These are phyloP conservation scores for Holothuria glaberrima DNA, from an alignment of 35 echinoderm and acorn worm genomes.

Conservation along the genomic window DNA sequence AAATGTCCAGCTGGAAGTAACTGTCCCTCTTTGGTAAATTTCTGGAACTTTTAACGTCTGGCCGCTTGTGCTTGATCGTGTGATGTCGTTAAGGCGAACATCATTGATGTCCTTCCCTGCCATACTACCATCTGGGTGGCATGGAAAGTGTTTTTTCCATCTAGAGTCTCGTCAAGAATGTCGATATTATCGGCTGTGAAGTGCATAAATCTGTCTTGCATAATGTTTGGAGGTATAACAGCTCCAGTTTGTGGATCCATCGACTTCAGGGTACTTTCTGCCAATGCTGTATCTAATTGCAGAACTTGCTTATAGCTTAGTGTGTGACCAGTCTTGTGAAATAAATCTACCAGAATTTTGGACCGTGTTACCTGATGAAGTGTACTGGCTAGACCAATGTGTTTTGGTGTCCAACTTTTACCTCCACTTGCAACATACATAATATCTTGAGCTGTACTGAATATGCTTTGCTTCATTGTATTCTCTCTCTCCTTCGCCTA, in stretches of 20 bases:
- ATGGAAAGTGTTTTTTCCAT: constrained; percentile 68
- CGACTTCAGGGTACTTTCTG: constrained; percentile 23
- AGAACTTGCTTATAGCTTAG: no score
- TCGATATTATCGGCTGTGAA: constrained; percentile 64
- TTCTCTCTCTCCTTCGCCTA: no score
- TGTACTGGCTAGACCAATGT: no score
- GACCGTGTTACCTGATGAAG: no score
- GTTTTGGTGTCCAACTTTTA: no score
- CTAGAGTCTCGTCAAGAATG: constrained; percentile 60
- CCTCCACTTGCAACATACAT: no score
- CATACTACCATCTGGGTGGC: constrained; percentile 57
- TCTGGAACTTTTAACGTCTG: not conserved
- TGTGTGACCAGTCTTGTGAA: no score
- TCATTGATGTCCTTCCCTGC: constrained; percentile 21
- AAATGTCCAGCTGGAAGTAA: constrained; percentile 56
- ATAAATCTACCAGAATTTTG: no score
- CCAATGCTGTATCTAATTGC: constrained; percentile 52
- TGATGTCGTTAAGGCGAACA: not conserved
- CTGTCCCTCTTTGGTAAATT: not conserved
- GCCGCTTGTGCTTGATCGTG: not conserved
- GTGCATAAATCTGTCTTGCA: constrained; percentile 23
- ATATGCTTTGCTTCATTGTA: no score
- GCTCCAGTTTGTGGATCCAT: constrained; percentile 29
- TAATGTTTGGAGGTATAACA: constrained; percentile 44
- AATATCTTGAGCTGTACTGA: no score